Evolutionary conservation across 2,797 vertebrate species (phyloP).

Genomic region (Clangula hyemalis): DNA sequence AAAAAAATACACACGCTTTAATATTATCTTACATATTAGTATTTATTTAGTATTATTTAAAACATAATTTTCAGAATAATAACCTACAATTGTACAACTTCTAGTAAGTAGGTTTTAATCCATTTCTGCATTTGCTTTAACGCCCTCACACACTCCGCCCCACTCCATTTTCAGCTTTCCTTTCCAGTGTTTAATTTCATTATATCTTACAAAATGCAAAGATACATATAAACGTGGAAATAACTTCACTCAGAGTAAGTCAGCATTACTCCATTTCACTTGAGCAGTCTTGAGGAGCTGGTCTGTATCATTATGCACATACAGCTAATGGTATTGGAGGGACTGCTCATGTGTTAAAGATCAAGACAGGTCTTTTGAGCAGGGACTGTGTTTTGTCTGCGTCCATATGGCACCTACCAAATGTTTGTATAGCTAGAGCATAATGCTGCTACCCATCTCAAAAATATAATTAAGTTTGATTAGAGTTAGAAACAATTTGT

Average conservation of each 20-base stretch:
- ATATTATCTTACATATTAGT: background rate
- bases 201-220: background rate
- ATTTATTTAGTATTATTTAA: background rate
- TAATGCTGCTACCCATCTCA: background rate
- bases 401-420: background rate
- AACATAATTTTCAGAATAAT: background rate
- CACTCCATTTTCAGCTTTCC: background rate
- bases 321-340: background rate
- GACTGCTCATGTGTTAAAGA: background rate
- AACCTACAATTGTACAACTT: background rate
- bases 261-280: background rate
- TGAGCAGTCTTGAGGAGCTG: background rate
- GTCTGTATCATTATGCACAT: rapidly evolving
- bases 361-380: background rate
- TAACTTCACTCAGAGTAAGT: background rate
- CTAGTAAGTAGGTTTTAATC: background rate
- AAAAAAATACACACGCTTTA: background rate
- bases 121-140: background rate
- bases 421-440: background rate
- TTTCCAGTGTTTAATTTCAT: background rate
- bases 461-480: background rate
- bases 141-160: background rate
- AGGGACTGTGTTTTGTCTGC: background rate
- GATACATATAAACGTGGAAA: background rate
- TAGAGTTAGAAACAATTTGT: background rate